phyloP scores from a whole-genome alignment of 1,140 invertebrate genomes.

The Chlorops oryzae region DNA sequence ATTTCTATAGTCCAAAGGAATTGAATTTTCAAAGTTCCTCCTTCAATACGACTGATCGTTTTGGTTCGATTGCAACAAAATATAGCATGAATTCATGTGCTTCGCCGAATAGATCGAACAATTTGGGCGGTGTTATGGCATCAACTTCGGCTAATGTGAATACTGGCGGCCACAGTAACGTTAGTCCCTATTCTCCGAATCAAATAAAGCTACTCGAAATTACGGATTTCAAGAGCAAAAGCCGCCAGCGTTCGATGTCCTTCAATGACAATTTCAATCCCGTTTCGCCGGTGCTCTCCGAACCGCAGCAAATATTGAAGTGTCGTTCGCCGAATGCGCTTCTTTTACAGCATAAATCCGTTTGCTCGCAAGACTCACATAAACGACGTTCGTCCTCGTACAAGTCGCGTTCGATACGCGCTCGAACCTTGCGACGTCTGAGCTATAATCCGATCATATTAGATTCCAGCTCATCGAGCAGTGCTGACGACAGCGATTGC shows the following conservation, averaged over 20 bases:
- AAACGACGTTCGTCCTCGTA: conserved; percentile 27
- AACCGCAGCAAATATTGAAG: conserved; percentile 18
- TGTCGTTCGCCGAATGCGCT: conserved; percentile 11
- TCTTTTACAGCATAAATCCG: conserved; percentile 2
- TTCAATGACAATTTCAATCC: conserved; percentile 46
- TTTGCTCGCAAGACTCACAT: conserved; percentile 7
- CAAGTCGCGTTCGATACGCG: conserved; percentile 47
- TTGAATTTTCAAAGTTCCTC: conserved; percentile 1
- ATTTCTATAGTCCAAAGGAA: conserved; percentile 38
- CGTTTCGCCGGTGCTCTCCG: conserved; percentile 39
- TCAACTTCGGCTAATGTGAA: too few relatives aligned
- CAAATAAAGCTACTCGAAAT: too few relatives aligned
- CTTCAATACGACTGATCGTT: too few relatives aligned
- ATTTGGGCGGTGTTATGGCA: too few relatives aligned
- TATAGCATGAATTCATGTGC: too few relatives aligned
- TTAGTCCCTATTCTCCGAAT: too few relatives aligned
- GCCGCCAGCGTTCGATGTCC: conserved; percentile 44
- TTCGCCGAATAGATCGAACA: too few relatives aligned
- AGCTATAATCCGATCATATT: conserved; percentile 53
- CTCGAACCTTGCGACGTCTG: conserved; percentile 51
- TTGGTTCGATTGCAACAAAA: too few relatives aligned
- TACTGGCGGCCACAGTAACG: too few relatives aligned
- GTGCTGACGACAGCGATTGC: conserved; percentile 33
- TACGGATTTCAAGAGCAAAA: conserved; percentile 24
- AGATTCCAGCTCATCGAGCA: conserved; percentile 47